Conservation (phyloP, 2,113 vertebrate species). For the Natator depressus region DNA sequence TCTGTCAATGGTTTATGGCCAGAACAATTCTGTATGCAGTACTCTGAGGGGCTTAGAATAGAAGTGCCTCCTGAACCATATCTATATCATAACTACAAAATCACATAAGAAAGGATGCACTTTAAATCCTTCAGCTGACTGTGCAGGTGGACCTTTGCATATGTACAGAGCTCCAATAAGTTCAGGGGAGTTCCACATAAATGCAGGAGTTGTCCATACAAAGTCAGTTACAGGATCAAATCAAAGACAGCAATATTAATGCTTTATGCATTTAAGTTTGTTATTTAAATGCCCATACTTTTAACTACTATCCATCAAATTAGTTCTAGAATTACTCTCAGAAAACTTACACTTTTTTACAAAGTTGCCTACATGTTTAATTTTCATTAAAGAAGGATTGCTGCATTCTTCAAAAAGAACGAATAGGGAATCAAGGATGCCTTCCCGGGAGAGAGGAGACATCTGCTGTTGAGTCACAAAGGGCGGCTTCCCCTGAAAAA, state of each 20-base stretch:
- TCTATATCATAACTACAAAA: not conserved
- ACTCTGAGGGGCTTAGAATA: not conserved
- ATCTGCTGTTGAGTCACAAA: slow-evolving; percentile 82
- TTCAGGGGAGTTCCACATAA: not conserved
- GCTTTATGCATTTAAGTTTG: not conserved
- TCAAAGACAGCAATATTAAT: not conserved
- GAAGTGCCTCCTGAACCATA: not conserved
- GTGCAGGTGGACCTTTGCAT: not conserved
- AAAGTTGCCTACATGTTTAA: slow-evolving; percentile 90
- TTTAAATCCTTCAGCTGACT: not conserved
- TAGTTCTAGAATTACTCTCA: not conserved
- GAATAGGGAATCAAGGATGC: slow-evolving; percentile 91
- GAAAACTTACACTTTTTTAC: slow-evolving; percentile 91
- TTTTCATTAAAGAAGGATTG: slow-evolving; percentile 91
- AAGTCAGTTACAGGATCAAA: not conserved
- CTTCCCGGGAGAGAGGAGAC: slow-evolving; percentile 87
- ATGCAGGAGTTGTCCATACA: not conserved
- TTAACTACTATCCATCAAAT: not conserved
- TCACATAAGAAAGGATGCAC: not conserved
- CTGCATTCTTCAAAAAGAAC: slow-evolving; percentile 93
- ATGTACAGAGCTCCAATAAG: not conserved
- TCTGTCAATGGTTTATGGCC: not conserved
- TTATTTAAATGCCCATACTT: not conserved
- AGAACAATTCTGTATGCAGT: not conserved
- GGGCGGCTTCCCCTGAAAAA: slow-evolving; percentile 88